Conservation (phyloP, 1,140 invertebrate genomes). For the Oscheius sp. region DNA sequence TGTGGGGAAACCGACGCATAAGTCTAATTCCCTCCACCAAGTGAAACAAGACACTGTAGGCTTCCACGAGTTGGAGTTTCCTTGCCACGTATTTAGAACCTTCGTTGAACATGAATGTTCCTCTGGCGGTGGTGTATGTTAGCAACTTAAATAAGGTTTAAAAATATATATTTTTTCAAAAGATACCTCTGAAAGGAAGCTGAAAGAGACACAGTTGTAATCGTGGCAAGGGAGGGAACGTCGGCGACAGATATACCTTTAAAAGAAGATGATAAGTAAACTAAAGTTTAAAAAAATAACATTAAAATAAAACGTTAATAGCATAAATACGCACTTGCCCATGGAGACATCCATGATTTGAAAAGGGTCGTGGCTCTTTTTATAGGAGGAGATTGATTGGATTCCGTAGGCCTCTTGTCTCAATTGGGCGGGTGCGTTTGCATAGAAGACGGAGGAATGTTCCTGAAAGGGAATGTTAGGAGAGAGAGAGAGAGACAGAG, state of each 20-base stretch:
- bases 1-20: slow-evolving; percentile 15
- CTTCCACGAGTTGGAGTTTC: slow-evolving; percentile 7
- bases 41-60: slow-evolving; percentile 7
- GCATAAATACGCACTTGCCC: neutral
- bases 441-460: too few relatives aligned
- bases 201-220: slow-evolving; percentile 16
- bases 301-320: too few relatives aligned
- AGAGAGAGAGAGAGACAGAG: too few relatives aligned
- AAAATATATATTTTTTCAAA: neutral
- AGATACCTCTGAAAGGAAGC: slow-evolving; percentile 13
- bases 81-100: neutral
- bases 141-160: neutral
- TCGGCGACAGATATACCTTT: slow-evolving; percentile 22
- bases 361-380: neutral
- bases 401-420: too few relatives aligned
- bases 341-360: neutral
- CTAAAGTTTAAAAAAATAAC: neutral
- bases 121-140: slow-evolving; percentile 8
- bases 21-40: neutral
- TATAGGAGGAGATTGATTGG: neutral
- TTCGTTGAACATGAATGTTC: slow-evolving; percentile 16
- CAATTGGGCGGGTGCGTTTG: too few relatives aligned
- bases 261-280: neutral
- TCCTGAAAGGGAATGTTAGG: too few relatives aligned
- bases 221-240: slow-evolving; percentile 19